A percentile compares a stretch with the other conserved stretches of the same genome.
These are phyloP conservation scores for Eupleurogrammus muticus DNA, from an alignment of 2,797 vertebrate genomes.

Conservation along the genomic window DNA sequence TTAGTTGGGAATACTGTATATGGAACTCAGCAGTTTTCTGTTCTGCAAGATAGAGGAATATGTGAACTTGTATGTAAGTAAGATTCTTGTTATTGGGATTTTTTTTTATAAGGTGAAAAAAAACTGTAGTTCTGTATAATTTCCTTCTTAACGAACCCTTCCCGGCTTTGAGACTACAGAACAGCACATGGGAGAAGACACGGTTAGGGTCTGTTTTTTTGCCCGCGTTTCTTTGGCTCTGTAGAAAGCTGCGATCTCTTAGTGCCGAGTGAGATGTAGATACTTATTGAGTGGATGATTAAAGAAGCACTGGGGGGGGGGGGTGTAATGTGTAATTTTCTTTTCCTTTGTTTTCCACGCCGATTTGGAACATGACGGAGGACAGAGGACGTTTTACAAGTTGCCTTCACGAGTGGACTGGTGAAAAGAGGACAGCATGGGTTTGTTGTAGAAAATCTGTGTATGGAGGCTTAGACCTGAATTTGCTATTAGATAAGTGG, in stretches of 20 bases:
- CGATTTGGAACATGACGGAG: slow-evolving; percentile 53
- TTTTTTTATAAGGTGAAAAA: slow-evolving; percentile 39
- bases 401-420: slow-evolving; percentile 65
- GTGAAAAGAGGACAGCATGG: slow-evolving; percentile 38
- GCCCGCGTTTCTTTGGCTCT: slow-evolving; percentile 59
- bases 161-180: slow-evolving; percentile 39
- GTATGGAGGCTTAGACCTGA: slow-evolving; percentile 65
- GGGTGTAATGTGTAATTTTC: slow-evolving; percentile 50
- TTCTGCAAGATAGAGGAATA: slow-evolving; percentile 50
- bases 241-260: slow-evolving; percentile 69
- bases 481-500: slow-evolving; percentile 68
- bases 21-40: slow-evolving; percentile 59
- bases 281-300: slow-evolving; percentile 79
- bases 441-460: slow-evolving; percentile 59
- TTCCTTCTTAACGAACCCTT: slow-evolving; percentile 38
- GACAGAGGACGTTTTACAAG: slow-evolving; percentile 28
- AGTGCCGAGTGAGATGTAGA: slow-evolving; percentile 83
- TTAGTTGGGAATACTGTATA: slow-evolving; percentile 46
- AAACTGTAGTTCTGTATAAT: slow-evolving; percentile 50
- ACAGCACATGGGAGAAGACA: slow-evolving; percentile 47
- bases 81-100: slow-evolving; percentile 43
- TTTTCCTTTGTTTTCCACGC: slow-evolving; percentile 44
- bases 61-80: slow-evolving; percentile 57
- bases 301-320: slow-evolving; percentile 76
- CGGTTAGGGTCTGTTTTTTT: slow-evolving; percentile 30